Conservation (phyloP, 1,140 invertebrate genomes). For the Zaprionus nigranus region DNA sequence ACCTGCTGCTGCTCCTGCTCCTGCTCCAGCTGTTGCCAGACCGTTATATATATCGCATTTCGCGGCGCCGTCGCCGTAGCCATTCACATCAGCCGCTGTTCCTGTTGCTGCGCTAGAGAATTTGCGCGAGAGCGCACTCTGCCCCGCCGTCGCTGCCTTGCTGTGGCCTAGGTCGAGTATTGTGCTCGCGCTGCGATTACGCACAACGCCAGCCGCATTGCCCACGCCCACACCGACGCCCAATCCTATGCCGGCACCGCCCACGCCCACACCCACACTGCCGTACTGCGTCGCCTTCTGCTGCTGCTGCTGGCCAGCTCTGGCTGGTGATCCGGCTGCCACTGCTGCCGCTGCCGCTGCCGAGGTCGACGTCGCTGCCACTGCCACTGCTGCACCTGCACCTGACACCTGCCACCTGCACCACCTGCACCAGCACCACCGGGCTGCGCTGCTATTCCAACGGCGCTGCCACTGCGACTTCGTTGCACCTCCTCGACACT, state of each 20-base stretch:
- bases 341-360: constrained; percentile 53
- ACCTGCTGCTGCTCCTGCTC: constrained; percentile 17
- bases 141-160: constrained; percentile 12
- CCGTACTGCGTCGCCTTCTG: constrained; percentile 45
- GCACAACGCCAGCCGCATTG: constrained; percentile 34
- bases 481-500: constrained; percentile 82
- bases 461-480: constrained; percentile 81
- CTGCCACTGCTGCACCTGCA: constrained; percentile 69
- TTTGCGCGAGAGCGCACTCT: constrained; percentile 47
- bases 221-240: constrained; percentile 47
- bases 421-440: constrained; percentile 52
- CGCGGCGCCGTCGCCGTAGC: constrained; percentile 45
- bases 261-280: constrained; percentile 44
- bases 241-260: constrained; percentile 33
- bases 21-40: constrained; percentile 13
- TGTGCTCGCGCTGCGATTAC: constrained; percentile 73
- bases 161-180: constrained; percentile 64
- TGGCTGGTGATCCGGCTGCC: constrained; percentile 75
- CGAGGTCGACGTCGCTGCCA: neutral
- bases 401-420: constrained; percentile 58
- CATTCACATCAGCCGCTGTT: constrained; percentile 52
- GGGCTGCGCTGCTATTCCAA: constrained; percentile 61
- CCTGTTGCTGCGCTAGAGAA: constrained; percentile 40
- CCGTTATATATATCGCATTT: constrained; percentile 60
- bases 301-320: constrained; percentile 66